These are phyloP conservation scores for Cichladusa arquata DNA, from an alignment of 2,113 vertebrate genomes.

Conservation along the genomic window DNA sequence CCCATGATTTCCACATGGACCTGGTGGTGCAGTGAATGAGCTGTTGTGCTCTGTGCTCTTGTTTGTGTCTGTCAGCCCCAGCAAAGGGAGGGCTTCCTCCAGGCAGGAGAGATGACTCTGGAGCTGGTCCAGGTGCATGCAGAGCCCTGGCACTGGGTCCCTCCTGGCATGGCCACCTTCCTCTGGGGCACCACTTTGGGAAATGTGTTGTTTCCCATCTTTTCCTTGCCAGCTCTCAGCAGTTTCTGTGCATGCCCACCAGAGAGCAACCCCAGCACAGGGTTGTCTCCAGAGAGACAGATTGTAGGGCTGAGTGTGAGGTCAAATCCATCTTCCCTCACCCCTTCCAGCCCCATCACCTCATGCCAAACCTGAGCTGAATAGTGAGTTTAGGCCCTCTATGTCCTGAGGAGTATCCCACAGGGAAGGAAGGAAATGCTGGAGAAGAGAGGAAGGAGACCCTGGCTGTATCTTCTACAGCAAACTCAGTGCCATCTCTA, in stretches of 20 bases:
- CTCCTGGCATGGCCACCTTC: rapidly evolving
- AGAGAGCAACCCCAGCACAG: slow-evolving; percentile 48
- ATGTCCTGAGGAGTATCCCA: background rate
- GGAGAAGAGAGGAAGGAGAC: background rate
- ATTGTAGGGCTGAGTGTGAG: background rate
- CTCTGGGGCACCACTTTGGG: background rate
- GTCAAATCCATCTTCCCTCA: background rate
- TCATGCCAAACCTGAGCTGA: background rate
- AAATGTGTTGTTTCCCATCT: background rate
- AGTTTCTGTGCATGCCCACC: slow-evolving; percentile 51
- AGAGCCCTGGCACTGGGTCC: background rate
- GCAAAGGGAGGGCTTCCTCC: background rate
- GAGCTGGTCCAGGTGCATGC: background rate
- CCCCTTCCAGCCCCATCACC: background rate
- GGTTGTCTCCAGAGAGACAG: slow-evolving; percentile 19
- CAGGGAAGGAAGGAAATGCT: background rate
- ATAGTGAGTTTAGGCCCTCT: background rate
- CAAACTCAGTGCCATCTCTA: background rate
- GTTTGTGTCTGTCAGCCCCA: background rate
- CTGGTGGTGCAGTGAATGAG: rapidly evolving
- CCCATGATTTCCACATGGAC: rapidly evolving
- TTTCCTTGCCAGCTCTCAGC: background rate
- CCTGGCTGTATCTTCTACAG: background rate
- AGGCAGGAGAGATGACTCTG: background rate
- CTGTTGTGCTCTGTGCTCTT: background rate